Base-by-base conservation (phyloP, 1,140 invertebrate species). In the Adelges cooleyi region DNA sequence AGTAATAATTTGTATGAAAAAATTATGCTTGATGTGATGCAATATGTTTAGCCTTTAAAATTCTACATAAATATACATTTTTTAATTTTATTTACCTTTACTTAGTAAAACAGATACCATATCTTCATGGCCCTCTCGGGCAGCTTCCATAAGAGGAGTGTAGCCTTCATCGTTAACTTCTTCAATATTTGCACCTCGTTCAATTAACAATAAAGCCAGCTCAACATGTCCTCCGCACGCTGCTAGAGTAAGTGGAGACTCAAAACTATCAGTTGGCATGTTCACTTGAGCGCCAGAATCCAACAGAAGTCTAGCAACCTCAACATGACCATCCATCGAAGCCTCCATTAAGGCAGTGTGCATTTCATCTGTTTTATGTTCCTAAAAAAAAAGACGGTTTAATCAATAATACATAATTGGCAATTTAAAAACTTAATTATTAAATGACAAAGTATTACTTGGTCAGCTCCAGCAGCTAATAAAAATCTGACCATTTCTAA, bases 151-250 rank as follows among this genome's bases (percentile, higher is more conserved):
- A 40, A 99, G 77, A n/a, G 95, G 95, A 8, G 95, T 98, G 76
- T 98, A 98, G n/a, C 95, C 95, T 79, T 99, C 96, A 75, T 99
- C 95, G 77, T 99, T 99, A 25, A 91, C 95, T 79, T 99, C 96
- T 77, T 99, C 96, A 69, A 99, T 94, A 75, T 99, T 97, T 18
- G 96, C 96, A 67, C 95, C 95, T 65, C 94, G 80, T 74, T 98
- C 95, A 66, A 99, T 87, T 33, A 99, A 77, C 59, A 99, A 78
- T 79, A 91, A 87, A 1, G 95, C 96, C 67, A 99, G 77, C 74
- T 98, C 95, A 29, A 96, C 92, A 76, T 99, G 96, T 23, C 96
- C 96, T 66, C 96, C 95, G 78, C 96, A 98, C 11, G 96, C 95
- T 59, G 95, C 95, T 66, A 99, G 78, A 2, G 95, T 99, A 67